These are phyloP conservation scores for Papilio elwesi DNA, from an alignment of 2,888 invertebrate genomes.

Conservation along the genomic window DNA sequence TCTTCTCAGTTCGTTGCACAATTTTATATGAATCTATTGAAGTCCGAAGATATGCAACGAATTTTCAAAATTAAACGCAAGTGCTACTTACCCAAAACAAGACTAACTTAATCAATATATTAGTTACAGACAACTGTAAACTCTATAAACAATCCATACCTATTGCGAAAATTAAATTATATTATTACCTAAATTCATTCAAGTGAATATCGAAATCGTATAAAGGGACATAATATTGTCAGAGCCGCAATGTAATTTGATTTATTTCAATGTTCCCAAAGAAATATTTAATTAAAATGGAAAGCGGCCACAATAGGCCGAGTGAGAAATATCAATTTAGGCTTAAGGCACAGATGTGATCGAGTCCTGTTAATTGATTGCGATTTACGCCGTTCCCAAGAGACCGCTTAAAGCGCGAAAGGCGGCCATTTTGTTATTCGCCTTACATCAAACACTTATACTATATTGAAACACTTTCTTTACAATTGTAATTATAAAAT, in stretches of 20 bases:
- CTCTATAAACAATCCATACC: not conserved
- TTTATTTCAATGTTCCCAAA: constrained; percentile 36
- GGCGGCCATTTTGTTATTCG: constrained; percentile 44
- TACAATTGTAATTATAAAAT: not conserved
- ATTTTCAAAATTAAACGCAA: no score
- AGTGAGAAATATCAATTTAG: constrained; percentile 50
- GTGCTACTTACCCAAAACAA: not conserved
- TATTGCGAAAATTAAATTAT: not conserved
- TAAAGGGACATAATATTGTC: constrained; percentile 5
- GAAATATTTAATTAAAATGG: constrained; percentile 53
- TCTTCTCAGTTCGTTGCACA: no score
- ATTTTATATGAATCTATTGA: no score
- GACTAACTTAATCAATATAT: not conserved
- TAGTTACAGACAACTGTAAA: not conserved
- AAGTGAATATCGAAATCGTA: constrained; percentile 5
- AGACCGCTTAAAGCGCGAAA: constrained; percentile 41
- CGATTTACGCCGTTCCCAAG: constrained; percentile 49
- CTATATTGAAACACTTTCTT: not conserved
- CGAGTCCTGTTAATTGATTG: constrained; percentile 54
- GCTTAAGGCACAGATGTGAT: constrained; percentile 52
- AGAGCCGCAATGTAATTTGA: constrained; percentile 22
- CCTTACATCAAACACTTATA: constrained; percentile 18
- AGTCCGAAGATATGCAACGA: no score
- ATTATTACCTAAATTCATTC: constrained; percentile 1
- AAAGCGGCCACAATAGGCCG: constrained; percentile 45